A percentile compares a stretch with the other conserved stretches of the same genome.
Conservation (phyloP, 2,888 invertebrate genomes). For the Petrolisthes cinctipes region DNA sequence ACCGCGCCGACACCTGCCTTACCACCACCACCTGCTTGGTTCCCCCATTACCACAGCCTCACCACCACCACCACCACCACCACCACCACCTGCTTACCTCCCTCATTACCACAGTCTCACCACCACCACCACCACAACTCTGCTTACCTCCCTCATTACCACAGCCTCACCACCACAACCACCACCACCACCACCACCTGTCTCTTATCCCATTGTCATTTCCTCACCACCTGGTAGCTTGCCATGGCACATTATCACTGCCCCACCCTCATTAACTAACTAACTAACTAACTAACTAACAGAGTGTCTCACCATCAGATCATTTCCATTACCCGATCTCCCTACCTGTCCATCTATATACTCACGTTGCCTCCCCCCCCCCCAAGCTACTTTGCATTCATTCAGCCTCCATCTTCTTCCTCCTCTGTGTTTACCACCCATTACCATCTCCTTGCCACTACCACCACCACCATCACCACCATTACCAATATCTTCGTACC, state of each 20-base stretch:
- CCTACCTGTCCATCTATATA: background rate
- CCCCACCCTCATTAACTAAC: background rate
- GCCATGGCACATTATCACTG: background rate
- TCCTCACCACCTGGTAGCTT: background rate
- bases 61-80: background rate
- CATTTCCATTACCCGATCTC: background rate
- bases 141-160: background rate
- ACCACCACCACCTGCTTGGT: background rate
- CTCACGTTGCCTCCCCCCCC: background rate
- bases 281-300: background rate
- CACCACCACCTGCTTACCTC: background rate
- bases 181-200: slow-evolving; percentile 22
- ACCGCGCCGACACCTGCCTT: slow-evolving; percentile 40
- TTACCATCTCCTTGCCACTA: background rate
- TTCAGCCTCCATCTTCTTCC: background rate
- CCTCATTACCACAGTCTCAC: background rate
- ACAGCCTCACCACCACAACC: background rate
- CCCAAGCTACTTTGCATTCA: background rate
- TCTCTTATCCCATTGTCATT: background rate
- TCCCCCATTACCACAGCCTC: background rate
- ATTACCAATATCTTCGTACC: background rate
- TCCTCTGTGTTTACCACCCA: background rate
- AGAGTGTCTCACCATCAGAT: background rate
- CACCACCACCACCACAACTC: background rate
- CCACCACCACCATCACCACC: background rate